Conservation (phyloP, 1,140 invertebrate genomes). For the Limonius californicus region DNA sequence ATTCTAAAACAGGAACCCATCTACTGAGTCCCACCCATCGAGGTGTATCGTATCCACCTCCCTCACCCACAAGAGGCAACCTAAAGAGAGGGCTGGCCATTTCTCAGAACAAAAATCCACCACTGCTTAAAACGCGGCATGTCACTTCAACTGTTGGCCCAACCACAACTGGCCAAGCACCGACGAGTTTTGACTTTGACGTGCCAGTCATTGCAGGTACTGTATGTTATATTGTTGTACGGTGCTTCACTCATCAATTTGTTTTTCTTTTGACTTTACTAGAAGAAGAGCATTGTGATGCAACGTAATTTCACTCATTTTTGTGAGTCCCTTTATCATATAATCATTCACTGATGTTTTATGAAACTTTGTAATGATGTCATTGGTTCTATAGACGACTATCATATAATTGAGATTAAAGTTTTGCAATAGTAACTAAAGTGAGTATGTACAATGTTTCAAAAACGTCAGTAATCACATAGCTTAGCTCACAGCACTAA, state of each 20-base stretch:
- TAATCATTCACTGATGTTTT: background rate
- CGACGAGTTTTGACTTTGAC: slow-evolving; percentile 48
- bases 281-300: slow-evolving; percentile 45
- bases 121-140: slow-evolving; percentile 63
- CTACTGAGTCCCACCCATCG: slow-evolving; percentile 54
- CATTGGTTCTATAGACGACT: too few relatives aligned
- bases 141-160: slow-evolving; percentile 39
- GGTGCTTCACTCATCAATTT: background rate
- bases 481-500: background rate
- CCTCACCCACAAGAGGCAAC: slow-evolving; percentile 66
- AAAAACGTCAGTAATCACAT: background rate
- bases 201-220: slow-evolving; percentile 47
- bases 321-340: slow-evolving; percentile 35
- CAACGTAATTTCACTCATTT: slow-evolving; percentile 40
- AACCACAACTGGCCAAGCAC: slow-evolving; percentile 35
- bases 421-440: background rate
- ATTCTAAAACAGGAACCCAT: slow-evolving; percentile 48
- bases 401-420: background rate
- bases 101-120: slow-evolving; percentile 69
- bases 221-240: background rate
- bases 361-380: background rate
- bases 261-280: slow-evolving; percentile 22
- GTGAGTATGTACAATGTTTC: too few relatives aligned
- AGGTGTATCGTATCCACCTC: slow-evolving; percentile 73
- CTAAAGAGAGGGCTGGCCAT: slow-evolving; percentile 64